Conservation (phyloP, 1,140 invertebrate genomes). For the Xylocopa sonorina region DNA sequence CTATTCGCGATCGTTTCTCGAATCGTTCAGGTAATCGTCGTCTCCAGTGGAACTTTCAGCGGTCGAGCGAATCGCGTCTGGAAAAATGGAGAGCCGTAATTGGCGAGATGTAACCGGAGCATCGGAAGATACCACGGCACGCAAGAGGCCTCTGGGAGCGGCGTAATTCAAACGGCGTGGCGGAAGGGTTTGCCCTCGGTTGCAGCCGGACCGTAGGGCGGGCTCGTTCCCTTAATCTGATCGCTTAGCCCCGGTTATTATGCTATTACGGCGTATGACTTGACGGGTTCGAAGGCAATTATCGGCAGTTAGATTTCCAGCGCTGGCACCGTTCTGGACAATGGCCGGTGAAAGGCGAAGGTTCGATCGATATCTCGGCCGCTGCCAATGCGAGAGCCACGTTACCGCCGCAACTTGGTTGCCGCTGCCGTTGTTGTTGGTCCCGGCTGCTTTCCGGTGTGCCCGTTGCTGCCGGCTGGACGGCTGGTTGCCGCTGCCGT, state of each 20-base stretch:
- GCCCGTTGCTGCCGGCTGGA: conserved; percentile 36
- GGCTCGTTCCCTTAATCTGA: conserved; percentile 73
- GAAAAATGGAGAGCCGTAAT: neutral
- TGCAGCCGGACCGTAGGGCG: conserved; percentile 56
- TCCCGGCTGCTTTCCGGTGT: conserved; percentile 36
- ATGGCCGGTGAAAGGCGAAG: conserved; percentile 78
- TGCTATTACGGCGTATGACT: conserved; percentile 76
- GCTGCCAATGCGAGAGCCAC: conserved; percentile 59
- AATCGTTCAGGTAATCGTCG: too few relatives aligned
- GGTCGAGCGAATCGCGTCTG: too few relatives aligned
- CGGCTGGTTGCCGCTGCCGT: conserved; percentile 5
- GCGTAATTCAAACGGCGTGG: conserved; percentile 5
- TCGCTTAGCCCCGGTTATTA: conserved; percentile 74
- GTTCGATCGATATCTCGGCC: conserved; percentile 72
- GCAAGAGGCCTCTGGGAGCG: too few relatives aligned
- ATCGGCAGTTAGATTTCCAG: conserved; percentile 76
- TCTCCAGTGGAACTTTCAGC: too few relatives aligned
- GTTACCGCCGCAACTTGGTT: conserved; percentile 61
- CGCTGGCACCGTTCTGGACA: conserved; percentile 70
- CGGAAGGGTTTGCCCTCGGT: conserved; percentile 41
- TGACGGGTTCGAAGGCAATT: conserved; percentile 76
- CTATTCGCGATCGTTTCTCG: too few relatives aligned
- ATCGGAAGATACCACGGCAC: neutral
- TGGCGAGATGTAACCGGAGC: neutral
- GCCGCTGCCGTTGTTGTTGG: conserved; percentile 40